phyloP scores from a whole-genome alignment of 2,797 vertebrate genomes.

The Characodon lateralis region DNA sequence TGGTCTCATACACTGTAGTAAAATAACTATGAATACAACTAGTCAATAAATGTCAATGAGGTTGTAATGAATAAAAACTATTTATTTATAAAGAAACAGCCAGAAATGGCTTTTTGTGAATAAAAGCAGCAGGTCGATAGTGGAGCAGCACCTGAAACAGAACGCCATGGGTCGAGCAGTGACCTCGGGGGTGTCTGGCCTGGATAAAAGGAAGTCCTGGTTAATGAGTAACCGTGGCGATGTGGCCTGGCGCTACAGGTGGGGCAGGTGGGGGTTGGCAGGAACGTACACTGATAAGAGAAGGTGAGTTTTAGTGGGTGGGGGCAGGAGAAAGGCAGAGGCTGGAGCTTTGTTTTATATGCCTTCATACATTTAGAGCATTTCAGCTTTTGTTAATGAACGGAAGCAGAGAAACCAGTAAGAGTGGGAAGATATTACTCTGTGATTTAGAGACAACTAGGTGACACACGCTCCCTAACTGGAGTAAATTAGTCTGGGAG shows the following conservation, averaged over 20 bases:
- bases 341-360: slow-evolving; percentile 27
- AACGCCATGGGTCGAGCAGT: slow-evolving; percentile 61
- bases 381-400: not conserved
- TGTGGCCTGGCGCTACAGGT: slow-evolving; percentile 81
- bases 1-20: not conserved
- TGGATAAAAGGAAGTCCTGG: slow-evolving; percentile 84
- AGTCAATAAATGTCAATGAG: not conserved
- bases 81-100: not conserved
- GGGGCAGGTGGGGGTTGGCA: slow-evolving; percentile 65
- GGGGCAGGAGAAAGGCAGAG: slow-evolving; percentile 24
- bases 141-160: slow-evolving; percentile 29
- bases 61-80: not conserved
- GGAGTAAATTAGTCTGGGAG: no score
- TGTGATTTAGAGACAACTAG: not conserved
- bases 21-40: not conserved
- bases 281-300: slow-evolving; percentile 67
- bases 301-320: slow-evolving; percentile 39
- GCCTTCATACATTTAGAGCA: not conserved
- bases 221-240: slow-evolving; percentile 80
- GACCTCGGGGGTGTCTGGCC: slow-evolving; percentile 74
- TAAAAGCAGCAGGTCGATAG: slow-evolving; percentile 1
- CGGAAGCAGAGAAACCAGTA: not conserved
- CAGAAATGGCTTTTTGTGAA: not conserved
- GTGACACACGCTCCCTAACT: no score
- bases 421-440: not conserved